These are phyloP conservation scores for Alaudala cheleensis DNA, from an alignment of 2,113 vertebrate genomes.

Conservation along the genomic window DNA sequence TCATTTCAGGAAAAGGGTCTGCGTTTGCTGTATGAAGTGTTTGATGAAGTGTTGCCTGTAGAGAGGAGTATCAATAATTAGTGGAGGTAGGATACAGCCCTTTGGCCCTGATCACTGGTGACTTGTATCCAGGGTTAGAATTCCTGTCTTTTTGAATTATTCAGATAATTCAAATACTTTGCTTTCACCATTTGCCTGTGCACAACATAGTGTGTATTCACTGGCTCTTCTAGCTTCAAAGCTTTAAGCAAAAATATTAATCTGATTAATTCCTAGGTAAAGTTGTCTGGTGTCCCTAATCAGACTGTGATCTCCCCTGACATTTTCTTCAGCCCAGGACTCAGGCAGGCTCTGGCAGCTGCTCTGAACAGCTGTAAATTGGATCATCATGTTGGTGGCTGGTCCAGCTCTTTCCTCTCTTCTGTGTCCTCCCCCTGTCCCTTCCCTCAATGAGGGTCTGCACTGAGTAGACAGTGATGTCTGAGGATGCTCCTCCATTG, in stretches of 20 bases:
- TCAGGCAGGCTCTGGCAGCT: background rate
- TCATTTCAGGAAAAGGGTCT: background rate
- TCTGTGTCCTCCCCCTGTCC: fast-evolving
- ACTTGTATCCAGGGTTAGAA: background rate
- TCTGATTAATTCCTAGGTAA: background rate
- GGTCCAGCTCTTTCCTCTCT: background rate
- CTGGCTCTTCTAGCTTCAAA: background rate
- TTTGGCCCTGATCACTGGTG: background rate
- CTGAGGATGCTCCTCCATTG: background rate
- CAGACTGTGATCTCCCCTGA: background rate
- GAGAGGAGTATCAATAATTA: background rate
- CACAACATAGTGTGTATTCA: background rate
- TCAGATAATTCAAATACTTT: background rate
- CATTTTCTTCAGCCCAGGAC: background rate
- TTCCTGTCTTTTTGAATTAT: background rate
- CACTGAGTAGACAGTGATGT: background rate
- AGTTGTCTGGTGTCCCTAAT: background rate
- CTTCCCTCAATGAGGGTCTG: background rate
- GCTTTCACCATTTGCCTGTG: background rate
- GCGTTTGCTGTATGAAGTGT: background rate
- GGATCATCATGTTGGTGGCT: fast-evolving
- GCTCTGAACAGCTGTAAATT: background rate
- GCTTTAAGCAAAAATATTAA: background rate
- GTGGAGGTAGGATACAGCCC: background rate
- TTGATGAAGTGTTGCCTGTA: background rate